Evolutionary conservation across 2,797 vertebrate genomes (phyloP).

Genomic region (Halcyon smyrnensis): DNA sequence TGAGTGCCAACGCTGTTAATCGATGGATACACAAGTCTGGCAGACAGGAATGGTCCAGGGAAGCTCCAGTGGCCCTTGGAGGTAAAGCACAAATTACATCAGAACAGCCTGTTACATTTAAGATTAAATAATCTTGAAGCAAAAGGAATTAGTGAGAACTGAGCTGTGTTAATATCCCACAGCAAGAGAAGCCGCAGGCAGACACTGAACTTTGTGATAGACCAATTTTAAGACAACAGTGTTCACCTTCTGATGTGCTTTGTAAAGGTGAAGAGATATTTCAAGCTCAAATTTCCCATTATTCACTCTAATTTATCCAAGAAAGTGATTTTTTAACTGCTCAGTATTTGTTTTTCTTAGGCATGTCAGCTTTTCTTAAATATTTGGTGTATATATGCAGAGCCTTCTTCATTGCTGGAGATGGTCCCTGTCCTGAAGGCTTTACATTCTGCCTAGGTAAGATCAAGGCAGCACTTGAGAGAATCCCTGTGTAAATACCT

Average conservation of each 20-base stretch:
- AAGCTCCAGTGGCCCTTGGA: not conserved
- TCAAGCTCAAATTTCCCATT: not conserved
- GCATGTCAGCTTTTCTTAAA: not conserved
- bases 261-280: not conserved
- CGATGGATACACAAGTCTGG: not conserved
- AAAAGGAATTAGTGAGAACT: not conserved
- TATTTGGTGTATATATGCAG: not conserved
- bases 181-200: not conserved
- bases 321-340: not conserved
- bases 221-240: not conserved
- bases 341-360: not conserved
- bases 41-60: not conserved
- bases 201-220: not conserved
- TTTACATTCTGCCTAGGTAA: not conserved
- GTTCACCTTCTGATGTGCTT: not conserved
- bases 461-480: not conserved
- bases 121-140: not conserved
- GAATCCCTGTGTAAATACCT: not conserved
- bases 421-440: not conserved
- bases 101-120: not conserved
- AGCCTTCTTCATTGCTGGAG: not conserved
- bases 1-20: not conserved
- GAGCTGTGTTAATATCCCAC: not conserved
- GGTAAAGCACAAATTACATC: not conserved
- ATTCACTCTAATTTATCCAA: not conserved